Evolutionary conservation across 1,140 invertebrate genomes (phyloP), one percentile per base, ranked within the genome.

Genomic region (Drosophila sproati): DNA sequence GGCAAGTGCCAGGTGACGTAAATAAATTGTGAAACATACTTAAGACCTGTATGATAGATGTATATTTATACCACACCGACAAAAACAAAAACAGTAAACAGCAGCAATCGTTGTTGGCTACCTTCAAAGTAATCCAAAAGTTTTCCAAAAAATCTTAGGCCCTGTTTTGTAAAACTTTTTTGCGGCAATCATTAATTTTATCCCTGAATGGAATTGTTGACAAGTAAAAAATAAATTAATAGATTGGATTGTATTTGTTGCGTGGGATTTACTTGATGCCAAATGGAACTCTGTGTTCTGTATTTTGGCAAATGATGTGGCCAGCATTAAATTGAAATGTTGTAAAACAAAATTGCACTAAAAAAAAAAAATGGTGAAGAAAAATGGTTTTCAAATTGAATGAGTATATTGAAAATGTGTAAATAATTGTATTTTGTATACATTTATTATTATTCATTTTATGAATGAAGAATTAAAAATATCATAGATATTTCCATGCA

Each of bases 21-120:
- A 82, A 91, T 80, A 90, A 82, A 87, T 90, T 87, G 79, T 75
- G 67, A 56, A 70, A 82, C 87, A 91, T 82, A 73, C 54, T 67
- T 54, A 83, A 75, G 70, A 73, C 66, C 77, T 75, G 69, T 73
- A 80, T 91, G 83, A 91, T 91, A 83, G 83, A 85, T 88, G 83
- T 78, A 62, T 76, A 34, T 35, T 4, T 39, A 5, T 10, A 51
- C 10, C 39, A 43, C 20, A 32, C 5, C 8, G 34, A 52, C 50
- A 52, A 20, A 31, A 52, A 52, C 51, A 12, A 60, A 4, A 60
- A 52, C 5, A 48, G 62, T 69, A 66, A 69, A 39, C 51, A 69
- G 48, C 77, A 74, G 59, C 60, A 29, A 60, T 56, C 72, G 59
- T 52, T 59, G 45, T 39, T 51, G 55, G 66, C 34, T 43, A 12